Conservation (phyloP, 2,113 vertebrate genomes). For the Pomatostomus ruficeps region DNA sequence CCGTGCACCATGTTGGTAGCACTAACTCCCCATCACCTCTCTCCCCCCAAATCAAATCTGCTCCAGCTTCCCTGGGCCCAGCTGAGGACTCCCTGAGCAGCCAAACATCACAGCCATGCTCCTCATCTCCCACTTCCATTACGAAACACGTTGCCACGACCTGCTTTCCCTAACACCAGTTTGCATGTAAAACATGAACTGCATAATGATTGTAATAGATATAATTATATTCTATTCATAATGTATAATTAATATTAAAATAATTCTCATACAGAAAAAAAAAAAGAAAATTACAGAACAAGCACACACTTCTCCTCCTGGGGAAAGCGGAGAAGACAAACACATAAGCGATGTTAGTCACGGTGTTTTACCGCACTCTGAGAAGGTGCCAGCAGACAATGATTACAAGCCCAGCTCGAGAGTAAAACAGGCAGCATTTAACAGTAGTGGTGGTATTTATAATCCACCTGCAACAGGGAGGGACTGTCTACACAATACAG, state of each 20-base stretch:
- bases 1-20: neutral
- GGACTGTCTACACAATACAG: neutral
- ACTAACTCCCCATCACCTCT: neutral
- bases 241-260: constrained; percentile 39
- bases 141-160: neutral
- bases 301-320: neutral
- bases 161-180: constrained; percentile 24
- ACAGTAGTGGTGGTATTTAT: neutral
- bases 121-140: neutral
- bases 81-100: neutral
- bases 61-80: neutral
- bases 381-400: neutral
- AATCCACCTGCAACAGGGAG: neutral
- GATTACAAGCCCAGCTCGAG: neutral
- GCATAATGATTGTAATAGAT: constrained; percentile 21
- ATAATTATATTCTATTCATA: constrained; percentile 11
- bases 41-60: neutral
- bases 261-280: neutral
- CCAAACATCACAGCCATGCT: neutral
- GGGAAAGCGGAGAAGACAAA: neutral
- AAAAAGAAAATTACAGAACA: neutral
- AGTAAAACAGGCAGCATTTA: neutral
- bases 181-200: constrained; percentile 16
- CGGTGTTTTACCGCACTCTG: neutral
- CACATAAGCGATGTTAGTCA: neutral